Conservation (phyloP, 2,888 invertebrate genomes). For the Lasiommata megera region DNA sequence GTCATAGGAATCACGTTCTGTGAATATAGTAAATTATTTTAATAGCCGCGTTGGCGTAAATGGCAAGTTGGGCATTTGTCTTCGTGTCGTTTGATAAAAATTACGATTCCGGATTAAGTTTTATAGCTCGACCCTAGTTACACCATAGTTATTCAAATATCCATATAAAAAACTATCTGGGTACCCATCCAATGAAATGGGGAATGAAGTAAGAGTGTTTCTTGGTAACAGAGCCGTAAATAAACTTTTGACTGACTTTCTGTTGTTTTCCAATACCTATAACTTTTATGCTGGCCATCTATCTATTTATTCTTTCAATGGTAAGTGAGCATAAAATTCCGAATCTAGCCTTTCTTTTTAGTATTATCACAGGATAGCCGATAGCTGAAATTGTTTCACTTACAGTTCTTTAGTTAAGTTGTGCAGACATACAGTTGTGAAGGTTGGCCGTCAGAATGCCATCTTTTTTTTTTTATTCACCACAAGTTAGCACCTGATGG, state of each 20-base stretch:
- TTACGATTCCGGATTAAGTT: conserved; percentile 29
- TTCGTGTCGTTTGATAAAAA: conserved; percentile 29
- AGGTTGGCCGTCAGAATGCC: no score
- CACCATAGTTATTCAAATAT: conserved; percentile 1
- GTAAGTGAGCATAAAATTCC: no score
- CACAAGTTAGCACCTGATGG: no score
- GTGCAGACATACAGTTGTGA: no score
- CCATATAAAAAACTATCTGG: conserved; percentile 16
- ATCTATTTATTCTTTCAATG: no score
- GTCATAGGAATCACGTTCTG: conserved; percentile 18
- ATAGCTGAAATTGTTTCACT: no score
- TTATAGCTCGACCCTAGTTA: conserved; percentile 19
- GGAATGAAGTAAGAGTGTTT: not conserved
- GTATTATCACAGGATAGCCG: no score
- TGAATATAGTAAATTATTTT: conserved; percentile 31
- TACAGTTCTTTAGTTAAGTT: no score
- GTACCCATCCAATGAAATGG: conserved; percentile 16
- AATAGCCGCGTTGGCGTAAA: conserved; percentile 34
- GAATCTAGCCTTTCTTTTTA: no score
- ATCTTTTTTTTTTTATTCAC: no score
- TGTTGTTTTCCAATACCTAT: not conserved
- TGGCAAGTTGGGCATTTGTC: conserved; percentile 31
- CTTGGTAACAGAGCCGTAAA: not conserved
- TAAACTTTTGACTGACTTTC: not conserved
- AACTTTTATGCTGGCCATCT: no score